phyloP scores from a whole-genome alignment of 2,888 invertebrate genomes.

The Drosophila infuscata region DNA sequence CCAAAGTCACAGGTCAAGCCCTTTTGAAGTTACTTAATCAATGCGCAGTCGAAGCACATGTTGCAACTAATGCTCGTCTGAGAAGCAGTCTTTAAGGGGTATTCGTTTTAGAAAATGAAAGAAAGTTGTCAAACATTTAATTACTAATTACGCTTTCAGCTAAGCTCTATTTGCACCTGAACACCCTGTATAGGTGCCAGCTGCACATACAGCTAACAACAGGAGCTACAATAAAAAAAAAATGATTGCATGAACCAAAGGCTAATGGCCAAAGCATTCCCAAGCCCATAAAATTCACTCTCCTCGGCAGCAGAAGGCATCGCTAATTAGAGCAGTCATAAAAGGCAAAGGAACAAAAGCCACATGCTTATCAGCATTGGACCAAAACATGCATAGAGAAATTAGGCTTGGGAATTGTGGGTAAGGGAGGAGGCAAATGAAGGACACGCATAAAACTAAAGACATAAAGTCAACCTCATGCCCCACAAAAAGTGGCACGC shows the following conservation, averaged over 20 bases:
- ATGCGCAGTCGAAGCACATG: conserved; percentile 8
- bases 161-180: neutral
- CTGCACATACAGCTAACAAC: neutral
- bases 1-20: conserved; percentile 38
- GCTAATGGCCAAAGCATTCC: conserved; percentile 28
- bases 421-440: conserved; percentile 12
- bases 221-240: conserved; percentile 3
- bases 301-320: conserved; percentile 17
- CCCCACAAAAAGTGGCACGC: conserved; percentile 13
- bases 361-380: conserved; percentile 45
- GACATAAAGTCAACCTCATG: conserved; percentile 46
- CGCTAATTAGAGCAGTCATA: conserved; percentile 51
- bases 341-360: conserved; percentile 17
- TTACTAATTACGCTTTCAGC: neutral
- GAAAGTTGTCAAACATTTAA: neutral
- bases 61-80: neutral
- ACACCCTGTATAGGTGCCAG: conserved; percentile 23
- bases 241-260: conserved; percentile 10
- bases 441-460: conserved; percentile 48
- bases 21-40: conserved; percentile 10
- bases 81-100: neutral
- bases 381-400: conserved; percentile 3
- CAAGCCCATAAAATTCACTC: conserved; percentile 31
- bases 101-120: neutral
- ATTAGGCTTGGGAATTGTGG: neutral